These are phyloP conservation scores for Drosophila serrata DNA, from an alignment of 1,140 invertebrate genomes.

Conservation along the genomic window DNA sequence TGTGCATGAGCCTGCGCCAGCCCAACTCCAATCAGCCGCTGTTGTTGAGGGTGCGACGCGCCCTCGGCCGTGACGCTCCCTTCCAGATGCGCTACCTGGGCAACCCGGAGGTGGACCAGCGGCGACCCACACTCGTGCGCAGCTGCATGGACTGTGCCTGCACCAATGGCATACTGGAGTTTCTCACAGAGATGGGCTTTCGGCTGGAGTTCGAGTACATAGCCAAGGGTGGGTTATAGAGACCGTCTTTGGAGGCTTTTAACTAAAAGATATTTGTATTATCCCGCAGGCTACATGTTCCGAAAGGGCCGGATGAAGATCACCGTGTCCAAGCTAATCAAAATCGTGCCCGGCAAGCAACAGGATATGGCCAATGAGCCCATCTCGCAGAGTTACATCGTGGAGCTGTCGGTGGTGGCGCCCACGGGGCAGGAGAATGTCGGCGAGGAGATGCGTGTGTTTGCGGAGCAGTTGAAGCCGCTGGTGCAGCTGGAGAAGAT, in stretches of 20 bases:
- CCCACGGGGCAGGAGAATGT: slow-evolving; percentile 97
- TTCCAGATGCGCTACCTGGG: slow-evolving; percentile 96
- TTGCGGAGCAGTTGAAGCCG: slow-evolving; percentile 97
- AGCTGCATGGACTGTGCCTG: slow-evolving; percentile 97
- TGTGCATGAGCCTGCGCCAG: slow-evolving; percentile 92
- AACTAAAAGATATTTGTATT: too few species aligned
- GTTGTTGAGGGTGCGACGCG: slow-evolving; percentile 91
- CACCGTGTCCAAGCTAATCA: slow-evolving; percentile 97
- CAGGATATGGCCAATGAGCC: slow-evolving; percentile 91
- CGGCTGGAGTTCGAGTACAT: slow-evolving; percentile 97
- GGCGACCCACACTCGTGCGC: slow-evolving; percentile 94
- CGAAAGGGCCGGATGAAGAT: slow-evolving; percentile 98
- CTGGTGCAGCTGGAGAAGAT: slow-evolving; percentile 96
- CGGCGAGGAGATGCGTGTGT: slow-evolving; percentile 97
- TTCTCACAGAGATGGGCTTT: slow-evolving; percentile 96
- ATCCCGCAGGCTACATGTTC: slow-evolving; percentile 93
- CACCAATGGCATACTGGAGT: slow-evolving; percentile 95
- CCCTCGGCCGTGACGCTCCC: slow-evolving; percentile 91
- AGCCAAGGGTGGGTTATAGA: slow-evolving; percentile 88
- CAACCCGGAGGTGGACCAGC: slow-evolving; percentile 95
- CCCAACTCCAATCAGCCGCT: slow-evolving; percentile 87
- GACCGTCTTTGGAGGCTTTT: accelerated
- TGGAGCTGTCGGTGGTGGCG: slow-evolving; percentile 96
- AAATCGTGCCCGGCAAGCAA: slow-evolving; percentile 91
- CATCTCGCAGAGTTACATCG: slow-evolving; percentile 96